Percentiles rank a stretch among this genome's conserved stretches.
Evolutionary conservation across 2,888 invertebrate species (phyloP).

Genomic region (Limnephilus lunatus): DNA sequence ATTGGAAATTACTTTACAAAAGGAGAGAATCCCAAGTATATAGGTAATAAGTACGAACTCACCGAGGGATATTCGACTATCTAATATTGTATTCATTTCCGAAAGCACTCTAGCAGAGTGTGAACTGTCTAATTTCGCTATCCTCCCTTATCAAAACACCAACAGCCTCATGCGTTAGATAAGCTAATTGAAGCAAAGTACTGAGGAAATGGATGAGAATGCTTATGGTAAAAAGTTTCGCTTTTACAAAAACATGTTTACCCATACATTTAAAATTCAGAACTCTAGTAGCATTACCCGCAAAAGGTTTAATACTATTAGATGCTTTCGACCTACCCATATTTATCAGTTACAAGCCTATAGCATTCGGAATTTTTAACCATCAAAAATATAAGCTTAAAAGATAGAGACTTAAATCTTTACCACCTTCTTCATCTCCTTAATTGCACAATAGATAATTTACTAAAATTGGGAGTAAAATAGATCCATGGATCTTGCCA

Average conservation of each 20-base stretch:
- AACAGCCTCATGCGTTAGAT: background rate
- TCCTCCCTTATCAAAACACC: background rate
- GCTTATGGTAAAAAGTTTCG: background rate
- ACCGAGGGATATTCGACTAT: too few relatives aligned
- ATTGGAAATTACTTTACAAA: too few relatives aligned
- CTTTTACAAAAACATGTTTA: background rate
- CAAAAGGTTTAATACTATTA: background rate
- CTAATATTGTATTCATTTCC: too few relatives aligned
- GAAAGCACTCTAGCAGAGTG: too few relatives aligned
- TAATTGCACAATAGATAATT: background rate
- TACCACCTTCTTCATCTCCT: background rate
- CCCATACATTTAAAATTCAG: background rate
- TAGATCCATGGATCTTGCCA: background rate
- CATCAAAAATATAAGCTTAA: too few relatives aligned
- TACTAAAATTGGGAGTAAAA: background rate
- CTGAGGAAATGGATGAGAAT: background rate
- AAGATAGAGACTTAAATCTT: too few relatives aligned
- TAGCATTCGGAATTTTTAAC: too few relatives aligned
- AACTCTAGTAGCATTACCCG: background rate
- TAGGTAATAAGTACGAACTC: too few relatives aligned
- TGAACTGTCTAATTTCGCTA: too few relatives aligned
- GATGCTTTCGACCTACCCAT: background rate
- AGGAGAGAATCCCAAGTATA: too few relatives aligned
- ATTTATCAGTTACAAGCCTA: background rate
- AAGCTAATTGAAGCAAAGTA: background rate